phyloP scores from a whole-genome alignment of 1,140 invertebrate genomes.

The Plectrocnemia conspersa region DNA sequence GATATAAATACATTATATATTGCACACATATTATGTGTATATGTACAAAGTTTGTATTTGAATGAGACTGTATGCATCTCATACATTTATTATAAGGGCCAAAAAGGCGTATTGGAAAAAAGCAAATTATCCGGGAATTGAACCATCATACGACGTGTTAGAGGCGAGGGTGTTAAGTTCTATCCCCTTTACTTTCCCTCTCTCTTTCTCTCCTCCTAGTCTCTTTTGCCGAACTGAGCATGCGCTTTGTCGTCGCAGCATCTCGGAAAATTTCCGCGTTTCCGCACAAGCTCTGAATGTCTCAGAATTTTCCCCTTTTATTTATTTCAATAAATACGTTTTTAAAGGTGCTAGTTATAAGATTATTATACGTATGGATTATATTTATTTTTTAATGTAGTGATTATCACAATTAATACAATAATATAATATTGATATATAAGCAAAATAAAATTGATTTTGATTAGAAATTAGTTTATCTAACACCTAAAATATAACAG shows the following conservation, averaged over 20 bases:
- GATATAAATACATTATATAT: no score
- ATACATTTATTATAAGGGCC: no score
- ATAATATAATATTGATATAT: not conserved
- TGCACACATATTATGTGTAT: no score
- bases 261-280: constrained; percentile 26
- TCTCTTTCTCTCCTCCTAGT: constrained; percentile 3
- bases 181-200: constrained; percentile 8
- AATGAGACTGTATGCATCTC: no score
- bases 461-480: not conserved
- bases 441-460: not conserved
- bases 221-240: constrained; percentile 13
- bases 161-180: not conserved
- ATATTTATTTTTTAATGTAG: not conserved
- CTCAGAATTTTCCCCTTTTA: constrained; percentile 1
- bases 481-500: not conserved
- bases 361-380: not conserved
- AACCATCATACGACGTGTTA: no score
- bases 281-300: constrained; percentile 14
- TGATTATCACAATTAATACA: not conserved
- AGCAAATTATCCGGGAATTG: no score
- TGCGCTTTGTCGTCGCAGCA: constrained; percentile 29
- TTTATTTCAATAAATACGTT: not conserved
- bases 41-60: no score
- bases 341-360: no score
- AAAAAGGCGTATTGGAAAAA: not conserved